Evolutionary conservation across 2,888 invertebrate genomes (phyloP).

Genomic region (Trilocha varians): DNA sequence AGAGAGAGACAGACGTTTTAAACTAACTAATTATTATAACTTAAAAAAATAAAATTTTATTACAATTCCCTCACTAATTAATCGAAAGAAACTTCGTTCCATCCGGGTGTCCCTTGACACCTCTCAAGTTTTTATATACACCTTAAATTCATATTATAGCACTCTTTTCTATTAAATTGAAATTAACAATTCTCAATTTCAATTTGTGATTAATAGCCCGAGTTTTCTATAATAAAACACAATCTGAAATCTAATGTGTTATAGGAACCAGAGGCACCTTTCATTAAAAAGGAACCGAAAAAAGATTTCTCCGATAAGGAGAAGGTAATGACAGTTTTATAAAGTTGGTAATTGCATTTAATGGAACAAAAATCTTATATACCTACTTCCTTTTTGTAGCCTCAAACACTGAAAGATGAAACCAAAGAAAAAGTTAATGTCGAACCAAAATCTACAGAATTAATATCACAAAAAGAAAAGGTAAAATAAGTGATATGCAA

Average conservation of each 20-base stretch:
- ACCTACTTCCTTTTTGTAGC: conserved; percentile 12
- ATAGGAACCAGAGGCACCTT: conserved; percentile 3
- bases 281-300: conserved; percentile 3
- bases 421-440: conserved; percentile 9
- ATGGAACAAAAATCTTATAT: background rate
- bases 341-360: background rate
- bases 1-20: too few relatives aligned
- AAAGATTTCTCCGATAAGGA: conserved; percentile 9
- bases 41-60: too few relatives aligned
- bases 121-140: too few relatives aligned
- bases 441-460: background rate
- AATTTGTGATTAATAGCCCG: too few relatives aligned
- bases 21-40: too few relatives aligned
- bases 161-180: too few relatives aligned
- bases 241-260: background rate
- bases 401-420: conserved; percentile 8
- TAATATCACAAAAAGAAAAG: background rate
- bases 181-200: too few relatives aligned
- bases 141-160: too few relatives aligned
- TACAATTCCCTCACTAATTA: too few relatives aligned
- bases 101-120: too few relatives aligned
- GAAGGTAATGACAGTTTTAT: conserved; percentile 8
- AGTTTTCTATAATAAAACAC: too few relatives aligned
- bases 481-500: background rate
- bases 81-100: too few relatives aligned